Conservation (phyloP, 2,797 vertebrate species). For the Florisuga fusca region DNA sequence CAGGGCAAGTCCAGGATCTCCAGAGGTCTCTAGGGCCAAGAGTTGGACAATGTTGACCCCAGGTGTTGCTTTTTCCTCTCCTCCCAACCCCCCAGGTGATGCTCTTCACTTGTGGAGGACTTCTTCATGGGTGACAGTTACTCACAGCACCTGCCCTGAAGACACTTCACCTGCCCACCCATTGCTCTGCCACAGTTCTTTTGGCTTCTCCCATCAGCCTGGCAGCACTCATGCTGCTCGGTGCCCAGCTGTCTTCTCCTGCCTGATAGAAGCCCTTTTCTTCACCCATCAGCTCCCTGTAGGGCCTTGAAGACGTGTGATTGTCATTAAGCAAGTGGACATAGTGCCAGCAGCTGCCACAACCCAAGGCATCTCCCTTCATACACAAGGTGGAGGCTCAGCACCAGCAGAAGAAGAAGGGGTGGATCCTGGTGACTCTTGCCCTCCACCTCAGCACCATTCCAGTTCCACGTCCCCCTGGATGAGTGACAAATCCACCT, state of each 20-base stretch:
- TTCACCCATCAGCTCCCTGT: neutral
- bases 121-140: neutral
- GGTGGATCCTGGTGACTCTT: neutral
- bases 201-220: neutral
- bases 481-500: neutral
- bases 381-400: neutral
- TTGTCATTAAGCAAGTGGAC: neutral
- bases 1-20: accelerated
- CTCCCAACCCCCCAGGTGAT: accelerated
- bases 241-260: neutral
- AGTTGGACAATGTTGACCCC: neutral
- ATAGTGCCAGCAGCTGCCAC: neutral
- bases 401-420: neutral
- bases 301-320: neutral
- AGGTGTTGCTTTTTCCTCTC: neutral
- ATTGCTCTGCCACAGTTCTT: neutral
- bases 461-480: neutral
- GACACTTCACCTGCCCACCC: neutral
- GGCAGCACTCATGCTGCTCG: neutral
- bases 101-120: neutral
- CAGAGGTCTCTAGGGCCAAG: neutral
- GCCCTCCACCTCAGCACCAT: accelerated
- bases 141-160: neutral
- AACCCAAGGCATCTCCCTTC: neutral
- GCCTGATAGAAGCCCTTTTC: neutral